These are phyloP conservation scores for Dendropsophus ebraccatus DNA, from an alignment of 2,113 vertebrate species.

Conservation along the genomic window DNA sequence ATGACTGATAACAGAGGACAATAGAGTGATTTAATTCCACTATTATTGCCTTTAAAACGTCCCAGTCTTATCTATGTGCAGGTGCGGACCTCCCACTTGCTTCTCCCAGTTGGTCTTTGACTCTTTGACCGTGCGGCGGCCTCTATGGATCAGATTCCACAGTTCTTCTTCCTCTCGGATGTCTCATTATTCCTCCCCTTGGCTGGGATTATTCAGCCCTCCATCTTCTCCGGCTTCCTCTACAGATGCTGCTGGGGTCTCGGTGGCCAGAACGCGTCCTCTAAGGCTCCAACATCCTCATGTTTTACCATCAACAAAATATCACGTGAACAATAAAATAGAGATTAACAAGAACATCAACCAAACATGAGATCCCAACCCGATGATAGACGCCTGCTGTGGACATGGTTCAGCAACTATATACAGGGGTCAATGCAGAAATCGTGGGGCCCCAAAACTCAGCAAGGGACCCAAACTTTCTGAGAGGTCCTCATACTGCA, in stretches of 20 bases:
- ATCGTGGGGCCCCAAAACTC: too few relatives aligned
- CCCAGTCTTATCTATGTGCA: neutral
- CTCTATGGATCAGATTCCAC: constrained; percentile 26
- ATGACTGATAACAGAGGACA: too few relatives aligned
- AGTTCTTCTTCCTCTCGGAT: neutral
- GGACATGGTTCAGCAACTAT: too few relatives aligned
- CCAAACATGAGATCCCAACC: neutral
- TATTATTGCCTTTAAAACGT: neutral
- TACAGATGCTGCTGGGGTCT: constrained; percentile 6
- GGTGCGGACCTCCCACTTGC: neutral
- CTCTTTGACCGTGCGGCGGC: neutral
- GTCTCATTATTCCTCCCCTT: constrained; percentile 12
- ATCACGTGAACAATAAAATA: constrained; percentile 1
- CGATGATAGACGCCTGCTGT: too few relatives aligned
- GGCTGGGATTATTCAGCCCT: neutral
- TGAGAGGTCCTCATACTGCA: too few relatives aligned
- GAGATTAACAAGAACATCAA: neutral
- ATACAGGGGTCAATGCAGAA: too few relatives aligned
- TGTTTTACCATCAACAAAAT: constrained; percentile 12
- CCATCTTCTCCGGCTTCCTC: constrained; percentile 2
- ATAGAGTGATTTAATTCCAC: too few relatives aligned
- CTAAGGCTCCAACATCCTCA: neutral
- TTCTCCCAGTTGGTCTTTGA: neutral
- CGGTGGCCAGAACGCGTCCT: constrained; percentile 27
- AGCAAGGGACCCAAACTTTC: too few relatives aligned